These are phyloP conservation scores for Neomonachus schauinslandi DNA, from an alignment of 2,113 vertebrate species.

Conservation along the genomic window DNA sequence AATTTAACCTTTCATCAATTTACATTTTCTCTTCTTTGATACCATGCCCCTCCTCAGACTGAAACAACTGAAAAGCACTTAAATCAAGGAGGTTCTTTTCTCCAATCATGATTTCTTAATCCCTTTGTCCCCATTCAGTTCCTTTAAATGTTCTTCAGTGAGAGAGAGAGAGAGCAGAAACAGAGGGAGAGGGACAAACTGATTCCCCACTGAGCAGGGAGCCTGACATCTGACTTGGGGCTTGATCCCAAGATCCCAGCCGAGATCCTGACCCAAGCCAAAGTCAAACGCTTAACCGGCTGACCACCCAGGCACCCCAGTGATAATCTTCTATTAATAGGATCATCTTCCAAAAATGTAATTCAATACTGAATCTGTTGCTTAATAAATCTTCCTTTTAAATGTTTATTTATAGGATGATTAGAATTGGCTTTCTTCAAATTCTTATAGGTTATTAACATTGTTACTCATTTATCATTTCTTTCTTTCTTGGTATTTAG, in stretches of 20 bases:
- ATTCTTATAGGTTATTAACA: background rate
- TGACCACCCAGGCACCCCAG: background rate
- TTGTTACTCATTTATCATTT: background rate
- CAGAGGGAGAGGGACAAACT: background rate
- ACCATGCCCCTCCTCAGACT: background rate
- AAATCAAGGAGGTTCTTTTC: background rate
- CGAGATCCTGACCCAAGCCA: background rate
- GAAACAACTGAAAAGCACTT: background rate
- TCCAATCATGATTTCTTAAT: background rate
- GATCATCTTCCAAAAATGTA: background rate
- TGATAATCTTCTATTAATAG: background rate
- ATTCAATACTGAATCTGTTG: background rate
- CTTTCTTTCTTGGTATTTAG: constrained; percentile 8
- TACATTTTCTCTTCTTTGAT: background rate
- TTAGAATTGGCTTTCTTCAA: background rate
- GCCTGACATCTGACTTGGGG: background rate
- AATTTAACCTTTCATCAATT: background rate
- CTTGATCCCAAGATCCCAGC: background rate
- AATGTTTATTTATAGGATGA: background rate
- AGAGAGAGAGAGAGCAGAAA: background rate
- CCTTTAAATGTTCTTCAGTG: background rate
- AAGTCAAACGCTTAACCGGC: background rate
- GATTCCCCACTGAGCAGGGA: background rate
- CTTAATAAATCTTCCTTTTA: constrained; percentile 4
- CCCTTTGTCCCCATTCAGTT: background rate